These are phyloP conservation scores for Tetraneura akinire DNA, from an alignment of 1,140 invertebrate species.

Conservation along the genomic window DNA sequence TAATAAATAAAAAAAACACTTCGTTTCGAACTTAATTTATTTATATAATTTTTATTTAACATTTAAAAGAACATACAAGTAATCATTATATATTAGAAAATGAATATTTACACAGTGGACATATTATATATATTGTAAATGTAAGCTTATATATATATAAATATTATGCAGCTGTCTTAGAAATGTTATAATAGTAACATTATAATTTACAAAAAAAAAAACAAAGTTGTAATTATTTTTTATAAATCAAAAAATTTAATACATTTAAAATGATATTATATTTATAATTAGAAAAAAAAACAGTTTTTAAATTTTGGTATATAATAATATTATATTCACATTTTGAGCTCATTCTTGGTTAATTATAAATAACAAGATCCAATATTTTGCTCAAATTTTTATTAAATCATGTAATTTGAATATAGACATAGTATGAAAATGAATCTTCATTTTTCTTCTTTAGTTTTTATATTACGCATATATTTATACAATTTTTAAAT, in stretches of 20 bases:
- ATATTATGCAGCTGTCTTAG: background rate
- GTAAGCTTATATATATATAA: constrained; percentile 8
- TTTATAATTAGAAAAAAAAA: constrained; percentile 11
- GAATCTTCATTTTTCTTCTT: no score
- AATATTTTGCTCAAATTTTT: no score
- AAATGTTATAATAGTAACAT: background rate
- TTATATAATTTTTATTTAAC: constrained; percentile 17
- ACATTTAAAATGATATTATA: background rate
- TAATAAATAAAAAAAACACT: background rate
- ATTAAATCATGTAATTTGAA: no score
- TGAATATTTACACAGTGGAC: constrained; percentile 29
- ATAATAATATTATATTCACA: background rate
- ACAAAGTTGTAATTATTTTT: no score
- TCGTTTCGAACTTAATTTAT: constrained; percentile 1
- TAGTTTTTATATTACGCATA: no score
- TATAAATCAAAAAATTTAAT: background rate
- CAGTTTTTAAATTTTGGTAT: background rate
- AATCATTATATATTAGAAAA: constrained; percentile 2
- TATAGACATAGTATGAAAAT: no score
- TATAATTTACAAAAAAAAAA: background rate
- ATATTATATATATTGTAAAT: background rate
- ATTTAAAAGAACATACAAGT: constrained; percentile 10
- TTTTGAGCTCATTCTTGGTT: background rate
- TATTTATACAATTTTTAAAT: no score
- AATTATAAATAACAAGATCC: background rate